phyloP scores from a whole-genome alignment of 2,888 invertebrate genomes.

The Mimachlamys varia region DNA sequence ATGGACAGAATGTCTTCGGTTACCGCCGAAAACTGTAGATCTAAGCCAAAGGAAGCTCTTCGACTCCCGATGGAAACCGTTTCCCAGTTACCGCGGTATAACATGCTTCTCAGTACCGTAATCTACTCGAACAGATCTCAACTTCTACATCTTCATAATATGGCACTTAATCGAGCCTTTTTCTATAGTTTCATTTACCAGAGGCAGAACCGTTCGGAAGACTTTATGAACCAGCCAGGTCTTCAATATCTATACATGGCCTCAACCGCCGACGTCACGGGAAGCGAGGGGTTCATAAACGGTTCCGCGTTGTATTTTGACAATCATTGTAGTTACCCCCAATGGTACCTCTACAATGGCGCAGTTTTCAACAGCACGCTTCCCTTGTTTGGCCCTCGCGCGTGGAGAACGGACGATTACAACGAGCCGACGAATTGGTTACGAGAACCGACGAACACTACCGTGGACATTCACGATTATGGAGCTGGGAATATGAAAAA shows the following conservation, averaged over 20 bases:
- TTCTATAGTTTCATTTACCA: slow-evolving; percentile 83
- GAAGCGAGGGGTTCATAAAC: slow-evolving; percentile 92
- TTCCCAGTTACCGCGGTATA: slow-evolving; percentile 86
- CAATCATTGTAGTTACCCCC: slow-evolving; percentile 95
- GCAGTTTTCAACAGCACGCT: slow-evolving; percentile 96
- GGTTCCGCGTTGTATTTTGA: slow-evolving; percentile 96
- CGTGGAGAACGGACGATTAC: slow-evolving; percentile 84
- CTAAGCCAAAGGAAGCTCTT: slow-evolving; percentile 92
- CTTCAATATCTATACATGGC: slow-evolving; percentile 99
- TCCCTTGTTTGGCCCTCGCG: slow-evolving; percentile 95
- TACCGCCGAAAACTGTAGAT: slow-evolving; percentile 93
- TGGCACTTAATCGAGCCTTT: slow-evolving; percentile 97
- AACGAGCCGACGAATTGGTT: slow-evolving; percentile 95
- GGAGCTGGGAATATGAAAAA: slow-evolving; percentile 91
- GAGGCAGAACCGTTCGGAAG: slow-evolving; percentile 69
- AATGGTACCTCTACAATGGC: slow-evolving; percentile 89
- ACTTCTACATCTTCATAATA: slow-evolving; percentile 95
- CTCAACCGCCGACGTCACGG: slow-evolving; percentile 95
- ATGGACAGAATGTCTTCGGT: slow-evolving; percentile 92
- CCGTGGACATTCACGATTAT: slow-evolving; percentile 85
- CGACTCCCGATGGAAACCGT: slow-evolving; percentile 92
- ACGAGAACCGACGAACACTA: slow-evolving; percentile 96
- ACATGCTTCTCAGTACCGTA: slow-evolving; percentile 86
- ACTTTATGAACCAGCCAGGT: slow-evolving; percentile 91
- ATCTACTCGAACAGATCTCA: slow-evolving; percentile 93